Conservation (phyloP, 2,113 vertebrate genomes). For the Tinamus guttatus region DNA sequence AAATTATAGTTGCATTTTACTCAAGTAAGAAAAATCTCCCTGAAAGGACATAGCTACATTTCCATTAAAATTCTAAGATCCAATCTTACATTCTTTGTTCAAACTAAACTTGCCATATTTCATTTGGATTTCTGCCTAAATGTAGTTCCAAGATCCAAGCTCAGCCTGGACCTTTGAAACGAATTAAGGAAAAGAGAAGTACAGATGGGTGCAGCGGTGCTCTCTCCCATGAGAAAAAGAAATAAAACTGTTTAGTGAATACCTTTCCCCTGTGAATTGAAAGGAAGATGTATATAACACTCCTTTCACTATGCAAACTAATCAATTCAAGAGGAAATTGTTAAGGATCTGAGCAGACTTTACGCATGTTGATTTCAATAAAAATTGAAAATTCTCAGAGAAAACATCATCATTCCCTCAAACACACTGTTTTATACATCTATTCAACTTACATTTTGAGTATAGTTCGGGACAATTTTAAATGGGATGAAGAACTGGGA, state of each 20-base stretch:
- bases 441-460: neutral
- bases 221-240: slow-evolving; percentile 47
- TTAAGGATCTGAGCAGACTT: slow-evolving; percentile 31
- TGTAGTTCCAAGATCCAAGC: neutral
- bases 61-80: slow-evolving; percentile 20
- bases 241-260: neutral
- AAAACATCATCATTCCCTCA: neutral
- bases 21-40: neutral
- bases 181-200: neutral
- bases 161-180: neutral
- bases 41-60: neutral
- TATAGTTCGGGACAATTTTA: neutral
- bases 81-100: neutral
- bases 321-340: slow-evolving; percentile 40
- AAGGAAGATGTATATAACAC: slow-evolving; percentile 50
- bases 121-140: slow-evolving; percentile 21
- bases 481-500: neutral
- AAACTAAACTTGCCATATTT: neutral
- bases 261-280: slow-evolving; percentile 38
- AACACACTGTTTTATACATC: neutral
- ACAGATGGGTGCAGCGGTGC: neutral
- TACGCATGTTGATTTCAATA: slow-evolving; percentile 44
- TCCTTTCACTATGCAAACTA: slow-evolving; percentile 37
- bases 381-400: slow-evolving; percentile 15
- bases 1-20: neutral